Conservation (phyloP, 1,140 invertebrate species). For the Macrotrachela quadricornifera region DNA sequence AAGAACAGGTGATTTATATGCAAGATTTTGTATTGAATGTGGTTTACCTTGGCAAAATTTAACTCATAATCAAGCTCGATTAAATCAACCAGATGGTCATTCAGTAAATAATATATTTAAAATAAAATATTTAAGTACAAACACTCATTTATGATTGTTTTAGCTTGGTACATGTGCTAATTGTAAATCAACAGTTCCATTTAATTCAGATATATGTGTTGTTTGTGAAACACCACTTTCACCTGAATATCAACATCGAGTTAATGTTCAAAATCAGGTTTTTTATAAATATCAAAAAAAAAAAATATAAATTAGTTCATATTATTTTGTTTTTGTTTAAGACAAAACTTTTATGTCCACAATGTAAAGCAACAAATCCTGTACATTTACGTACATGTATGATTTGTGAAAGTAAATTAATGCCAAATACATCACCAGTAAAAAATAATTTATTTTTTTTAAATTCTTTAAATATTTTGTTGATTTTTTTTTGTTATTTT, state of each 20-base stretch:
- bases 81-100: conserved; percentile 11
- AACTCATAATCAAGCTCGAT: conserved; percentile 18
- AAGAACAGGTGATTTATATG: conserved; percentile 19
- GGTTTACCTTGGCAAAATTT: conserved; percentile 17
- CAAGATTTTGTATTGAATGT: conserved; percentile 21
- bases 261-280: conserved; percentile 9
- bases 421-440: conserved; percentile 5
- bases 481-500: neutral
- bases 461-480: too few species aligned
- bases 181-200: conserved; percentile 25
- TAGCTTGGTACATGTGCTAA: conserved; percentile 25
- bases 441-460: neutral
- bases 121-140: too few species aligned
- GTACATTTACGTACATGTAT: conserved; percentile 15
- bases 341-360: conserved; percentile 14
- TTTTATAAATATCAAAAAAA: neutral
- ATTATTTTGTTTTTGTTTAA: conserved; percentile 10
- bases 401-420: conserved; percentile 16
- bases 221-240: conserved; percentile 26
- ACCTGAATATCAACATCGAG: conserved; percentile 18
- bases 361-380: conserved; percentile 22
- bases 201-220: conserved; percentile 21
- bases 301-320: too few species aligned
- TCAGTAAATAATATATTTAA: too few species aligned
- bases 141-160: neutral